Evolutionary conservation across 1,140 invertebrate genomes (phyloP).

Genomic region (Colletes gigas): DNA sequence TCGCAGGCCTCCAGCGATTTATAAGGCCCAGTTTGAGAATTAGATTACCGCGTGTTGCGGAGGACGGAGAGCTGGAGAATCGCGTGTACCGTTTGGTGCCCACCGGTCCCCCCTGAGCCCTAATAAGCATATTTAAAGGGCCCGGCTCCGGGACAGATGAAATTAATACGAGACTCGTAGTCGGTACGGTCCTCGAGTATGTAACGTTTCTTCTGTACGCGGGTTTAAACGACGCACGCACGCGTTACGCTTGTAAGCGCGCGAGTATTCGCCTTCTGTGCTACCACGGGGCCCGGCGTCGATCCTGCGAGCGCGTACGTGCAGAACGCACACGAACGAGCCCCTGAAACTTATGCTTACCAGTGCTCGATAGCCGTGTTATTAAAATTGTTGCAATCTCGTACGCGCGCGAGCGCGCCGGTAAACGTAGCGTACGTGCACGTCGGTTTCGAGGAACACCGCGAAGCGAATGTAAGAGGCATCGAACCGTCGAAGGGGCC

Average conservation of each 20-base stretch:
- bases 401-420: constrained; percentile 21
- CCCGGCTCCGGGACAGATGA: background rate
- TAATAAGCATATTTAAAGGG: too few species aligned
- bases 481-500: constrained; percentile 12
- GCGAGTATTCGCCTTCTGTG: background rate
- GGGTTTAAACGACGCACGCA: background rate
- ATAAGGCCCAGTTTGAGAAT: too few species aligned
- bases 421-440: constrained; percentile 24
- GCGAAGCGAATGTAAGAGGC: constrained; percentile 47
- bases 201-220: background rate
- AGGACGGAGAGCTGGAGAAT: too few species aligned
- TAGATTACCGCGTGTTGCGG: too few species aligned
- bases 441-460: constrained; percentile 26
- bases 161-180: background rate
- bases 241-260: background rate
- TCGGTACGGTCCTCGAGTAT: background rate
- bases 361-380: constrained; percentile 31
- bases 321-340: background rate
- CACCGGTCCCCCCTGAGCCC: too few species aligned
- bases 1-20: too few species aligned
- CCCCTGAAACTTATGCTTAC: constrained; percentile 34
- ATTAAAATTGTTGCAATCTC: constrained; percentile 43
- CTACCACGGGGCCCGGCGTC: constrained; percentile 8
- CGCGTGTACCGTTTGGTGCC: too few species aligned
- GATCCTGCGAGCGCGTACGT: background rate